phyloP scores from a whole-genome alignment of 2,113 vertebrate species.

The Apeltes quadracus region DNA sequence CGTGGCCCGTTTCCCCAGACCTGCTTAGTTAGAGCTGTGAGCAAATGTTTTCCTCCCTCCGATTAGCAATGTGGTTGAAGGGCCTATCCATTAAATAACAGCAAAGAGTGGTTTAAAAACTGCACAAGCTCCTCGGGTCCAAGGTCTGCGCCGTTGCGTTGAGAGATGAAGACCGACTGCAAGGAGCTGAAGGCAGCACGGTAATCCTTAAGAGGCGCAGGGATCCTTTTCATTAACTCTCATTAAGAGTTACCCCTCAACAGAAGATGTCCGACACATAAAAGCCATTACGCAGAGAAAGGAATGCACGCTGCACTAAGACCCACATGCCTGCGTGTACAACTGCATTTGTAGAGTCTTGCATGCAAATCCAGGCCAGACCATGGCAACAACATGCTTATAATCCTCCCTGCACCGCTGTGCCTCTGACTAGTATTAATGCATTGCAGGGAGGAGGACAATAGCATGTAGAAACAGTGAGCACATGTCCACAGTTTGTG shows the following conservation, averaged over 20 bases:
- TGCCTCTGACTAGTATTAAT: slow-evolving; percentile 19
- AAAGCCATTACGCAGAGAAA: slow-evolving; percentile 20
- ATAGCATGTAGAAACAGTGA: slow-evolving; percentile 32
- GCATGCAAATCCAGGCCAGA: slow-evolving; percentile 19
- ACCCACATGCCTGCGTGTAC: background rate
- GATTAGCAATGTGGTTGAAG: slow-evolving; percentile 59
- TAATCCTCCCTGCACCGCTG: slow-evolving; percentile 37
- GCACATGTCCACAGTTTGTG: slow-evolving; percentile 10
- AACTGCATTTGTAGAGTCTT: background rate
- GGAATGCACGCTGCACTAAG: slow-evolving; percentile 1
- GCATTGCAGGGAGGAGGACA: slow-evolving; percentile 26
- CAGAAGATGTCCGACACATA: slow-evolving; percentile 40
- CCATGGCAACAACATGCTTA: slow-evolving; percentile 37
- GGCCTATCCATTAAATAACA: slow-evolving; percentile 50
- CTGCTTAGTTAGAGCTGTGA: slow-evolving; percentile 16
- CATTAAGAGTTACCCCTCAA: slow-evolving; percentile 57
- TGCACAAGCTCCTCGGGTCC: slow-evolving; percentile 48
- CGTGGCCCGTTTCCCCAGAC: slow-evolving; percentile 9
- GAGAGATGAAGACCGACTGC: slow-evolving; percentile 39
- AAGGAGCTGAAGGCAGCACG: slow-evolving; percentile 44
- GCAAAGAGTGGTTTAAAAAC: slow-evolving; percentile 17
- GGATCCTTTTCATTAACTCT: slow-evolving; percentile 63
- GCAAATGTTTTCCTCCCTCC: slow-evolving; percentile 45
- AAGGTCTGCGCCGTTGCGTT: slow-evolving; percentile 44
- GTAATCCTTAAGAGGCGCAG: slow-evolving; percentile 38